A percentile compares a stretch with the other conserved stretches of the same genome.
Conservation (phyloP, 2,888 invertebrate genomes). For the Drymonia ruficornis region DNA sequence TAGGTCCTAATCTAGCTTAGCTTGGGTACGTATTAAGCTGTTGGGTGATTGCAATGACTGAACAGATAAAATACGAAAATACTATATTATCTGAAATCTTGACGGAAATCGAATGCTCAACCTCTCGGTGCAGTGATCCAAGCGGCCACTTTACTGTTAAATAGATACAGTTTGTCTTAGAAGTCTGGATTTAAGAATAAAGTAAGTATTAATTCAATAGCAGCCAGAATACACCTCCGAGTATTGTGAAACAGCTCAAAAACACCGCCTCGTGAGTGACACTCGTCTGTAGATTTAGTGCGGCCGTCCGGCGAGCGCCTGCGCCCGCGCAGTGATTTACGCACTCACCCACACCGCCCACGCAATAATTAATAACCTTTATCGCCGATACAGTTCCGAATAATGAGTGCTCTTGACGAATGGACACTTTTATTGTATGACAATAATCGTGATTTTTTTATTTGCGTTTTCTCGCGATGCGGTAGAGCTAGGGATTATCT, state of each 20-base stretch:
- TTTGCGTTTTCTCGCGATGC: slow-evolving; percentile 24
- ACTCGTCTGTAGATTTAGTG: slow-evolving; percentile 67
- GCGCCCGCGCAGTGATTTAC: slow-evolving; percentile 67
- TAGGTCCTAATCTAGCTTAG: too few species aligned
- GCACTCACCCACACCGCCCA: slow-evolving; percentile 50
- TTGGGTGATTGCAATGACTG: too few species aligned
- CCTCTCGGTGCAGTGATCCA: too few species aligned
- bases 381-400: slow-evolving; percentile 7
- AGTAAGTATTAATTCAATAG: neutral
- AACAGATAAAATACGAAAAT: too few species aligned
- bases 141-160: too few species aligned
- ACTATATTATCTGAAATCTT: too few species aligned
- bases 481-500: slow-evolving; percentile 13
- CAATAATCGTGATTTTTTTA: slow-evolving; percentile 35
- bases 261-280: slow-evolving; percentile 54
- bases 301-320: slow-evolving; percentile 42
- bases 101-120: too few species aligned
- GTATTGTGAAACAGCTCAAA: slow-evolving; percentile 23
- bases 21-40: too few species aligned
- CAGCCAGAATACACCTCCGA: neutral
- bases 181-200: too few species aligned
- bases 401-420: neutral
- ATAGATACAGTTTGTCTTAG: too few species aligned
- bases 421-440: slow-evolving; percentile 29
- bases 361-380: slow-evolving; percentile 13